Base-by-base conservation (phyloP, 2,888 invertebrate genomes). In the Liopterus haemorrhoidalis region DNA sequence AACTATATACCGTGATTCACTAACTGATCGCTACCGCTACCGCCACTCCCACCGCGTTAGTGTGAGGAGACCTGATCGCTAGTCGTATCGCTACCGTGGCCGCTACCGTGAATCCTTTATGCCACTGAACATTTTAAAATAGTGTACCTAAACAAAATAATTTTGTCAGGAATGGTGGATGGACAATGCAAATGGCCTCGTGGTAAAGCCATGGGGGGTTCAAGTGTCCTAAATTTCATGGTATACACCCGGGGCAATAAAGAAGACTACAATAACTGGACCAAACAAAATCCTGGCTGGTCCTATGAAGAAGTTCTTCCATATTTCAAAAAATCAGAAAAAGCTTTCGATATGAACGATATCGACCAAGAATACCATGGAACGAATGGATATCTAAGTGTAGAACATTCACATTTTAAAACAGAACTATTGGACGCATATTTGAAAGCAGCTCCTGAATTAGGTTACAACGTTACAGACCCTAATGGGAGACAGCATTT, bases 401-500 rank as follows among this genome's bases (percentile, higher is more conserved):
- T 58, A 11, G 54, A 53, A 35, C 41, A 50, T 48, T 68, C 79
- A 0, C 74, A 79, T 1, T 82, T 72, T 57, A 70, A 66, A 14
- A 76, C 79, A 2, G 73, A 71, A 1, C 61, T 83, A 11, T 68
- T 76, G 27, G 69, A 71, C 38, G 68, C 75, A 2, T 85, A 85
- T 58, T 69, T 78, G 33, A 71, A 73, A 53, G 79, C 80, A 1
- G 79, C 79, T 1, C 61, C 70, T 31, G 80, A 83, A 57, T 60
- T 82, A 19, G 85, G 84, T 2, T 82, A 79, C 41, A 24, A 35
- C 20, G 31, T 35, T 14, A 22, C 30, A 5, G 50, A 50, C 40
- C 43, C 46, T 55, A 65, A 74, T 44, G 72, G 79, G 59, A 74
- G 71, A 38, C 83, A 84, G 61, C 79, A 81, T 0, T 85, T 82